Evolutionary conservation across 1,140 invertebrate genomes (phyloP), one percentile per base, ranked within the genome.

Genomic region (Trichoplusia ni): DNA sequence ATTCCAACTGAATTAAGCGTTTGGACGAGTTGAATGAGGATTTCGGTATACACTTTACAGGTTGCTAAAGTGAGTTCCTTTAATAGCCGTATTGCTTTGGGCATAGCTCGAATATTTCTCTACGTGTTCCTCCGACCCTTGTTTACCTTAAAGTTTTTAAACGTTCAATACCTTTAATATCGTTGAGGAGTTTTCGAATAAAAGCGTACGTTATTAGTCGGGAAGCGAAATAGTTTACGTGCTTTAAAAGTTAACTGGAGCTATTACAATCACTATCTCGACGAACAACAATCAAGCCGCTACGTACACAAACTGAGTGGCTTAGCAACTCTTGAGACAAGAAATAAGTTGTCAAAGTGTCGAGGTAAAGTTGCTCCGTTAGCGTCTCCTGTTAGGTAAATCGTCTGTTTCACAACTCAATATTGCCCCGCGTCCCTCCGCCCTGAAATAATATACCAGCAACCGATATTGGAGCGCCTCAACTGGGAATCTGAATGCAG

Each of bases 261-360:
- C 69, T 66, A 64, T 66, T 71, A 69, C 61, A 67, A 73, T 79
- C 49, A 76, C 77, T 80, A 79, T 85, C 71, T 40, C 46, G 46
- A 40, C 53, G 64, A 74, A 77, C 74, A 81, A 81, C 77, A 88
- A 87, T 87, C 80, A 84, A 73, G 79, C 69, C 76, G 46, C 82
- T 82, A 66, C 72, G 65, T 80, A 82, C 78, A 85, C 75, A 84
- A 86, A 84, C 77, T 64, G 77, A 79, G 77, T 82, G 76, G 76
- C 77, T 88, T 81, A 86, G 79, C 61, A 86, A 84, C 79, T 86
- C 73, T 64, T 61, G 59, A 86, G 82, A 88, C 84, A 87, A 87
- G 88, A 88, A 90, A 90, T 88, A 89, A 89, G 86, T 90, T 90
- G 85, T 89, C 85, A 90, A 86, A 90, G 84, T 88, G 87, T 89